Base-by-base conservation (phyloP, 23 tunicate genomes). In the Halocynthia aurantium region DNA sequence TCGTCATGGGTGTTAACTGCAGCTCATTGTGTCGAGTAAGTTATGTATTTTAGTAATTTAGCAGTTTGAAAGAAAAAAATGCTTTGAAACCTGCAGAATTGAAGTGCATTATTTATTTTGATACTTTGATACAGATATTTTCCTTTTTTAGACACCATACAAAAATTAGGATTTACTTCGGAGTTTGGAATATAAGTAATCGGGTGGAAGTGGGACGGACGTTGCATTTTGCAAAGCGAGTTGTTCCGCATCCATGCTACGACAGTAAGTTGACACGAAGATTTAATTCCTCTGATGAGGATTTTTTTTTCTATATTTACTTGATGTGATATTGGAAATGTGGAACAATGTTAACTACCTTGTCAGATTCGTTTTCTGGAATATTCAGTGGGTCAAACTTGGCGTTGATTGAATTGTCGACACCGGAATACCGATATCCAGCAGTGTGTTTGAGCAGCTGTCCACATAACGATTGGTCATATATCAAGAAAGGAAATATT, bases 1-100 rank as follows among this genome's bases (percentile, higher is more conserved):
- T 20, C 70, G 31, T 20, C 22, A 5, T 65, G 70, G 70, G 70
- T 65, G 22, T 20, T 65, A 6, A 65, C 70, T 11, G 70, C 70
- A 65, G 70, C 70, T 9, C 70, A 65, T 65, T 65, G 70, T 15
- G 70, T 65, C 19, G 70, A 65, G 70, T 65, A 49, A 65, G 70
- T 65, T 5, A 9, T 20, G 5, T 13, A 58, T 31, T 31, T 31
- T 31, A 31, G 44, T 4, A 31, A 31, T 31, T 0, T 31, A 31
- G 44, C 44, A 1, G 44, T 1, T 31, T 31, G 44, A 31, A 31
- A 31, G 44, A 31, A 31, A 4, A 31, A 31, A 31, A 31, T 31
- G 44, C 4, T 31, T 4, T 0, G 44, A 31, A 31, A 31, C 44
- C 44, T 31, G 44, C 44, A 31, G 44, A 1, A 31, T 31, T 31